Evolutionary conservation across 2,797 vertebrate genomes (phyloP).

Genomic region (Etheostoma perlongum): DNA sequence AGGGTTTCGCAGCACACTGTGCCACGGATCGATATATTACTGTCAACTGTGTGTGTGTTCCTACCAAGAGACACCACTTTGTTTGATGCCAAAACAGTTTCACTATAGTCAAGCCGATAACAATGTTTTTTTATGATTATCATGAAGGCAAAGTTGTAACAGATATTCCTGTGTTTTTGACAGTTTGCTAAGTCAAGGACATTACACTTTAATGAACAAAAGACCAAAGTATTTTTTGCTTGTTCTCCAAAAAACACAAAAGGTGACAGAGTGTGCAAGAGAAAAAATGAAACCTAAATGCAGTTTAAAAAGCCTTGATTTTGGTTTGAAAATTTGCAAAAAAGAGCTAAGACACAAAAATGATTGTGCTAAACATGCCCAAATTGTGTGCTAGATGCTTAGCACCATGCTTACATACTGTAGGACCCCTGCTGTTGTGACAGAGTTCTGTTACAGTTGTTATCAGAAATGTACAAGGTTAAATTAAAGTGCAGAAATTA

Average conservation of each 20-base stretch:
- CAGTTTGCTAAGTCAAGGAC: conserved; percentile 51
- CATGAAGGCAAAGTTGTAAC: conserved; percentile 35
- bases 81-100: conserved; percentile 43
- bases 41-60: conserved; percentile 46
- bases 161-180: conserved; percentile 45
- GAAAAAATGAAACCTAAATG: not conserved
- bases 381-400: conserved; percentile 31
- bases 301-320: conserved; percentile 36
- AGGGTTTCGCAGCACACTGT: conserved; percentile 41
- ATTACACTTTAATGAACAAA: conserved; percentile 60
- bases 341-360: conserved; percentile 26
- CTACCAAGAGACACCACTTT: conserved; percentile 29
- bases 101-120: conserved; percentile 27
- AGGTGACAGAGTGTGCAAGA: conserved; percentile 6
- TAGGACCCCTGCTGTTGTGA: conserved; percentile 2
- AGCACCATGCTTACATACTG: not conserved
- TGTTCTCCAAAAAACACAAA: conserved; percentile 25
- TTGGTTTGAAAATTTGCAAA: conserved; percentile 24
- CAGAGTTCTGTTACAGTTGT: conserved; percentile 12
- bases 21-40: conserved; percentile 65
- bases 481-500: conserved; percentile 27
- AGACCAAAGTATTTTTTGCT: conserved; percentile 24
- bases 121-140: conserved; percentile 40
- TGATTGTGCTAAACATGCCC: conserved; percentile 6
- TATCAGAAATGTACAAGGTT: conserved; percentile 8